Evolutionary conservation across 2,113 vertebrate species (phyloP).

Genomic region (Cygnus atratus): DNA sequence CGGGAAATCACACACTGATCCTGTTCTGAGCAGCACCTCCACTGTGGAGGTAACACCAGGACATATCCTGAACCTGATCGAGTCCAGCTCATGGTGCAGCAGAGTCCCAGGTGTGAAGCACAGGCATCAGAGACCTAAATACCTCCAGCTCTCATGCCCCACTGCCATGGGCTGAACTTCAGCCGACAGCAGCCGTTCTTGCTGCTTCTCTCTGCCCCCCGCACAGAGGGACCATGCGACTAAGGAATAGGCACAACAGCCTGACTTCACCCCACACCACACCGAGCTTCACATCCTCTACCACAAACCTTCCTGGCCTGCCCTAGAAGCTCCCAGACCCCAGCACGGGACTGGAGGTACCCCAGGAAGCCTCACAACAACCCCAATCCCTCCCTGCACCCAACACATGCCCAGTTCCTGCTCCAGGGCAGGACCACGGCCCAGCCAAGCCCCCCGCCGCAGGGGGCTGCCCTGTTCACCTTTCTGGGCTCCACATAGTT

Average conservation of each 20-base stretch:
- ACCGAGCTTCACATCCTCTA: not conserved
- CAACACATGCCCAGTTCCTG: not conserved
- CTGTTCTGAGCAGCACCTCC: not conserved
- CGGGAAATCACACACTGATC: not conserved
- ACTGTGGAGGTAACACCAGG: too few species aligned
- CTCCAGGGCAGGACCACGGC: not conserved
- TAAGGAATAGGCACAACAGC: not conserved
- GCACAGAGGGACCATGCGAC: not conserved
- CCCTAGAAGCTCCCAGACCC: not conserved
- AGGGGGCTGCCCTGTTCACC: conserved; percentile 53
- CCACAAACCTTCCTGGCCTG: not conserved
- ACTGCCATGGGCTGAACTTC: not conserved
- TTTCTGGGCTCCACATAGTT: conserved; percentile 74
- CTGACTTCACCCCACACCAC: not conserved
- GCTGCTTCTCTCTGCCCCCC: not conserved
- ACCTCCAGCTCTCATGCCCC: not conserved
- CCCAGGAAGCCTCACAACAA: not conserved
- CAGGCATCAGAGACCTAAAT: not conserved
- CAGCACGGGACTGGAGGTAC: not conserved
- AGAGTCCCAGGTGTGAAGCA: not conserved
- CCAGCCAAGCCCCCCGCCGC: not conserved
- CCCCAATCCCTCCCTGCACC: not conserved
- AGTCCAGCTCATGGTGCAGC: not conserved
- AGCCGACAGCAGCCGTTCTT: not conserved
- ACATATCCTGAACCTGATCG: not conserved